A percentile compares a stretch with the other conserved stretches of the same genome.
These are phyloP conservation scores for Phortica magna DNA, from an alignment of 2,888 invertebrate species.

Conservation along the genomic window DNA sequence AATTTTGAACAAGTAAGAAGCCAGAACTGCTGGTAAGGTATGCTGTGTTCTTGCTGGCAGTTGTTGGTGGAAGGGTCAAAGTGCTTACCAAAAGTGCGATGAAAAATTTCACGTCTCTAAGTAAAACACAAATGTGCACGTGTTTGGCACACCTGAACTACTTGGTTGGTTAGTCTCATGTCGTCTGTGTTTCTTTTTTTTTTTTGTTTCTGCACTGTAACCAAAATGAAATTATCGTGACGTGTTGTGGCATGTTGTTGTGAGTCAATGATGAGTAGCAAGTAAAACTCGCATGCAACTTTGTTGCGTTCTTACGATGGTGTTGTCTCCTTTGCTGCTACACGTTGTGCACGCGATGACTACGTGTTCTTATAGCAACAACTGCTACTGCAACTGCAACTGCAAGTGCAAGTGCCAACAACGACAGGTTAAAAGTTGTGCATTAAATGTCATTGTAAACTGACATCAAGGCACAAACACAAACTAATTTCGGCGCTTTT, in stretches of 20 bases:
- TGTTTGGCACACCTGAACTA: constrained; percentile 1
- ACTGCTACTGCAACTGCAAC: too few species aligned
- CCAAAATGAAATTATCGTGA: constrained; percentile 16
- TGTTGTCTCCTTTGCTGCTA: constrained; percentile 23
- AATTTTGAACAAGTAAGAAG: not conserved
- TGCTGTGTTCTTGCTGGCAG: too few species aligned
- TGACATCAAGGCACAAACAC: too few species aligned
- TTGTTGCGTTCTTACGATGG: not conserved
- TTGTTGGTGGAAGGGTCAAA: not conserved
- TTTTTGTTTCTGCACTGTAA: not conserved
- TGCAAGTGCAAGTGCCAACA: not conserved
- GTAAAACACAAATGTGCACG: not conserved
- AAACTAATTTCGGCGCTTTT: not conserved
- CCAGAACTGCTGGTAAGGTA: not conserved
- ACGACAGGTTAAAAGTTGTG: constrained; percentile 14
- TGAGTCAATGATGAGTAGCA: not conserved
- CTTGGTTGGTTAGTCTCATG: not conserved
- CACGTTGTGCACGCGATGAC: constrained; percentile 65
- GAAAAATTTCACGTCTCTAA: not conserved
- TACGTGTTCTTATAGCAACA: constrained; percentile 54
- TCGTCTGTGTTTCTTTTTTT: not conserved
- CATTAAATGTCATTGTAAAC: not conserved
- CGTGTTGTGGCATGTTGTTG: not conserved
- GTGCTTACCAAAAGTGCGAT: not conserved
- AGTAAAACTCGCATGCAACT: constrained; percentile 2